Conservation (phyloP, 2,113 vertebrate genomes). For the Odocoileus hemionus region DNA sequence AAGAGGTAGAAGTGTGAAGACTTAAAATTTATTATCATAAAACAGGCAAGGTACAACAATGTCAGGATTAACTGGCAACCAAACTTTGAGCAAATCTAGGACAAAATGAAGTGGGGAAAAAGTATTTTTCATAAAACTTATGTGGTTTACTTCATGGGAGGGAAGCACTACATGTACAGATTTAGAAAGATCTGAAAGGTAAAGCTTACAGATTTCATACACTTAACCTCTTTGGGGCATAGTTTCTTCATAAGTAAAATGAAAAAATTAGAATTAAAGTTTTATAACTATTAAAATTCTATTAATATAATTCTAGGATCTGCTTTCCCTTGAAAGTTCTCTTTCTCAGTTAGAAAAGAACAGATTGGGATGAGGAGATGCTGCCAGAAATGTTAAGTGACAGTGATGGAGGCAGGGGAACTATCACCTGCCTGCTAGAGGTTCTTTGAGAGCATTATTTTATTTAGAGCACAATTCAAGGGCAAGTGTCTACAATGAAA, state of each 20-base stretch:
- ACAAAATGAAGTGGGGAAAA: neutral
- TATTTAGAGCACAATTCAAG: neutral
- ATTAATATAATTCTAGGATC: neutral
- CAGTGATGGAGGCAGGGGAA: neutral
- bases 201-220: neutral
- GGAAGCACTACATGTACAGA: neutral
- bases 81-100: neutral
- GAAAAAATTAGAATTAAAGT: neutral
- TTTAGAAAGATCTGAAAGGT: neutral
- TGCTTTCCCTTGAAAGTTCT: neutral
- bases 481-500: neutral
- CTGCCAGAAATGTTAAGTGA: neutral
- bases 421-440: neutral
- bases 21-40: conserved; percentile 10
- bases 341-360: neutral
- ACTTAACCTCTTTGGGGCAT: neutral
- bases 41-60: neutral
- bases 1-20: neutral
- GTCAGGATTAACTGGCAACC: neutral
- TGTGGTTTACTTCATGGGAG: neutral
- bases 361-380: neutral
- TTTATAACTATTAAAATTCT: neutral
- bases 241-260: neutral
- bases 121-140: neutral
- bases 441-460: neutral